phyloP scores from a whole-genome alignment of 2,797 vertebrate genomes.

The Silurus lanzhouensis region DNA sequence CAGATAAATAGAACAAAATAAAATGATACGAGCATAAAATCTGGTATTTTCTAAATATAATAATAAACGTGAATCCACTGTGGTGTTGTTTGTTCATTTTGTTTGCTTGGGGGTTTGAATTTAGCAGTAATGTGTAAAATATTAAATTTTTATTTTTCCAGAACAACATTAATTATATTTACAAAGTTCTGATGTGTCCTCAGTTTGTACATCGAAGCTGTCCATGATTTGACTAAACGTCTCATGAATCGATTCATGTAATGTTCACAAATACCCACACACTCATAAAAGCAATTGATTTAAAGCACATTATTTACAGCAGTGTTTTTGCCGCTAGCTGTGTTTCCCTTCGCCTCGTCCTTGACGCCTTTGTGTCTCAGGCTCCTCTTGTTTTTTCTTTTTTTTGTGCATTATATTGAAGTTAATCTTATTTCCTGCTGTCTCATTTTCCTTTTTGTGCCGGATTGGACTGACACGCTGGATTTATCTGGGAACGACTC shows the following conservation, averaged over 20 bases:
- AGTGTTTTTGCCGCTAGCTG: neutral
- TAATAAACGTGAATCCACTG: too few relatives aligned
- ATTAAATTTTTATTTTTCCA: too few relatives aligned
- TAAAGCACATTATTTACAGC: neutral
- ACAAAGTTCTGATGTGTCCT: too few relatives aligned
- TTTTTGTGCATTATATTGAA: neutral
- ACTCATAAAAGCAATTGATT: neutral
- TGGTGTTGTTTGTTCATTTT: too few relatives aligned
- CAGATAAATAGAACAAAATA: too few relatives aligned
- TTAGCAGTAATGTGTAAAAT: too few relatives aligned
- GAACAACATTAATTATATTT: too few relatives aligned
- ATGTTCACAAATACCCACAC: too few relatives aligned
- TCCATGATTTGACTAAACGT: neutral
- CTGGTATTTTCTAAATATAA: too few relatives aligned
- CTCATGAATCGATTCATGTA: neutral
- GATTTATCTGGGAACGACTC: conserved; percentile 21
- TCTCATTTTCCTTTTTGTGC: conserved; percentile 10
- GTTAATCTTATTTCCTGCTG: conserved; percentile 16
- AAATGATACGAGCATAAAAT: too few relatives aligned
- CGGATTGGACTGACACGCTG: conserved; percentile 5
- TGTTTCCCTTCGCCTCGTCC: neutral
- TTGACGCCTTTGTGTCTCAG: neutral
- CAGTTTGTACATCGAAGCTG: neutral
- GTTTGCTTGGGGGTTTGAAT: too few relatives aligned
- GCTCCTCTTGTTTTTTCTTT: neutral